These are phyloP conservation scores for Acanthosepion esculentum DNA, from an alignment of 2,888 invertebrate genomes.

Conservation along the genomic window DNA sequence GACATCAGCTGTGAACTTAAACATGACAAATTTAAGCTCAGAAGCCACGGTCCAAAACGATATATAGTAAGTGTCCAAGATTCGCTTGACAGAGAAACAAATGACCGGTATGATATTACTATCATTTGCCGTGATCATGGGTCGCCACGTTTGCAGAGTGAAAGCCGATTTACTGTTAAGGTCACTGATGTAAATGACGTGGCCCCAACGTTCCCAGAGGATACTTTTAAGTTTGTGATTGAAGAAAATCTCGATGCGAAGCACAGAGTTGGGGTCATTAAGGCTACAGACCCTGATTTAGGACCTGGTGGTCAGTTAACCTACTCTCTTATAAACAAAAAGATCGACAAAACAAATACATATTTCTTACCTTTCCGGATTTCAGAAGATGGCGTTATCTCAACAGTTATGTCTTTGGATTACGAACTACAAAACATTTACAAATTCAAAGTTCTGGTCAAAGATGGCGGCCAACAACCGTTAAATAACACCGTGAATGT, in stretches of 20 bases:
- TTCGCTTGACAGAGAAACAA: neutral
- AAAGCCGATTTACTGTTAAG: neutral
- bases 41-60: neutral
- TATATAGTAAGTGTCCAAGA: neutral
- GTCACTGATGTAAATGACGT: neutral
- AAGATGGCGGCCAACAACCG: neutral
- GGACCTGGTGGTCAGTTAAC: slow-evolving; percentile 11
- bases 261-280: neutral
- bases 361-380: neutral
- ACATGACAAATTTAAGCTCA: neutral
- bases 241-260: slow-evolving; percentile 39
- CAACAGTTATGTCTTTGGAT: neutral
- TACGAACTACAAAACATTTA: neutral
- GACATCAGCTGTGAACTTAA: neutral
- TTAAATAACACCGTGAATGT: neutral
- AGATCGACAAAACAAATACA: neutral
- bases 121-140: neutral
- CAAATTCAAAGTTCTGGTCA: neutral
- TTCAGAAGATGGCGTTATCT: neutral
- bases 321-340: neutral
- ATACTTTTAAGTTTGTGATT: slow-evolving; percentile 19
- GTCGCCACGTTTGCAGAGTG: neutral
- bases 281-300: slow-evolving; percentile 36
- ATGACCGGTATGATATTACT: neutral
- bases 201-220: neutral